phyloP scores from a whole-genome alignment of 1,140 invertebrate species.

The Aphidius gifuensis region DNA sequence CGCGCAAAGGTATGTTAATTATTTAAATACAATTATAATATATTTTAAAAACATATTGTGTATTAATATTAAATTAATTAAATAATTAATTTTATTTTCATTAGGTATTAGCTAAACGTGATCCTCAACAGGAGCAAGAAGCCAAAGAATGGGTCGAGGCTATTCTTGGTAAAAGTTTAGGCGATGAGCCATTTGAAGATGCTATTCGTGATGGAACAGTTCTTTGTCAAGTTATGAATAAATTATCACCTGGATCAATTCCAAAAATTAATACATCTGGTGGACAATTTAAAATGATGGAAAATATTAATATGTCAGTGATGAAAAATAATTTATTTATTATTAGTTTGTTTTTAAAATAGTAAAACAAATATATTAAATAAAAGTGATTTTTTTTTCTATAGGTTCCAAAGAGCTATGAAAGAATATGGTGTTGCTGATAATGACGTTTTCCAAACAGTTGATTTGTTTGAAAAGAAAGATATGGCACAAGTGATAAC shows the following conservation, averaged over 20 bases:
- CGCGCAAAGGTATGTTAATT: constrained; percentile 65
- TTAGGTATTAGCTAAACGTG: constrained; percentile 78
- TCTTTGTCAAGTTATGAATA: constrained; percentile 82
- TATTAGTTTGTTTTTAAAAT: neutral
- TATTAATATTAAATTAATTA: too few relatives aligned
- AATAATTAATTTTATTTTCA: constrained; percentile 11
- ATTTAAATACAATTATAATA: neutral
- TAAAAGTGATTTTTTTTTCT: neutral
- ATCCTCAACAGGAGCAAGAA: constrained; percentile 78
- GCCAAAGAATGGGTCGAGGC: constrained; percentile 86
- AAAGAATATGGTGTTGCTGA: constrained; percentile 84
- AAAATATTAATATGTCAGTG: constrained; percentile 83
- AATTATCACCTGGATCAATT: constrained; percentile 77
- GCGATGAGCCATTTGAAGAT: constrained; percentile 66
- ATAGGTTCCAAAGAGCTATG: constrained; percentile 84
- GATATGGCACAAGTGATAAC: constrained; percentile 86
- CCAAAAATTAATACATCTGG: constrained; percentile 80
- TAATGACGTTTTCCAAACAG: constrained; percentile 90
- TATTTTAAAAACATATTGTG: too few relatives aligned
- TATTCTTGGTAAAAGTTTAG: constrained; percentile 75
- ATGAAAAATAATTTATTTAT: neutral
- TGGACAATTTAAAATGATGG: constrained; percentile 92
- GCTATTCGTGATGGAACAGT: constrained; percentile 79
- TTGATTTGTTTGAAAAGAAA: constrained; percentile 90
- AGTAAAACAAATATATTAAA: constrained; percentile 1